Conservation (phyloP, 2,113 vertebrate species). For the Varanus salvator region DNA sequence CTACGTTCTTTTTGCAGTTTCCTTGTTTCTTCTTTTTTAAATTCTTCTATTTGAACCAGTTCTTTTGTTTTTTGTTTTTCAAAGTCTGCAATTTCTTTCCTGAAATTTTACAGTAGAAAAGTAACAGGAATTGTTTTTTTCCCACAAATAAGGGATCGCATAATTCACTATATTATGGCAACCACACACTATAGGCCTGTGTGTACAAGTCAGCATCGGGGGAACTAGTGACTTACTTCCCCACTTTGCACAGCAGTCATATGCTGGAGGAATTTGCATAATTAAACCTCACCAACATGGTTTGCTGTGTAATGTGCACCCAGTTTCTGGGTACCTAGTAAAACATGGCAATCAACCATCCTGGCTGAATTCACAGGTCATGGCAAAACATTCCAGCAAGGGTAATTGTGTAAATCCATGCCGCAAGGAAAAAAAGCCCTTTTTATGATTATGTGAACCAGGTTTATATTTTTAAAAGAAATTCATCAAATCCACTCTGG, state of each 20-base stretch:
- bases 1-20: conserved; percentile 92
- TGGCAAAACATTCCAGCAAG: too few species aligned
- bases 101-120: conserved; percentile 63
- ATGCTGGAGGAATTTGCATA: too few species aligned
- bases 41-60: conserved; percentile 86
- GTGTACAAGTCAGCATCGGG: too few species aligned
- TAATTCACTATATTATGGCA: neutral
- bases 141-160: neutral
- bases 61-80: conserved; percentile 86
- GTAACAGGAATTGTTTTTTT: neutral
- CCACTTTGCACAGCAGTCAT: too few species aligned
- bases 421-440: too few species aligned
- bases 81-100: conserved; percentile 88
- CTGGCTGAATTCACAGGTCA: too few species aligned
- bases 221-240: too few species aligned
- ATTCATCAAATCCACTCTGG: neutral
- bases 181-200: neutral
- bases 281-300: too few species aligned
- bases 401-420: too few species aligned
- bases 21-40: conserved; percentile 88
- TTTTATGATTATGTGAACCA: neutral
- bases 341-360: too few species aligned
- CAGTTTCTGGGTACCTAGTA: too few species aligned
- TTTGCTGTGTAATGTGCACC: too few species aligned
- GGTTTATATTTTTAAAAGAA: neutral